A percentile compares a stretch with the other conserved stretches of the same genome.
phyloP scores from a whole-genome alignment of 2,888 invertebrate genomes.

The Linnaemya vulpina region DNA sequence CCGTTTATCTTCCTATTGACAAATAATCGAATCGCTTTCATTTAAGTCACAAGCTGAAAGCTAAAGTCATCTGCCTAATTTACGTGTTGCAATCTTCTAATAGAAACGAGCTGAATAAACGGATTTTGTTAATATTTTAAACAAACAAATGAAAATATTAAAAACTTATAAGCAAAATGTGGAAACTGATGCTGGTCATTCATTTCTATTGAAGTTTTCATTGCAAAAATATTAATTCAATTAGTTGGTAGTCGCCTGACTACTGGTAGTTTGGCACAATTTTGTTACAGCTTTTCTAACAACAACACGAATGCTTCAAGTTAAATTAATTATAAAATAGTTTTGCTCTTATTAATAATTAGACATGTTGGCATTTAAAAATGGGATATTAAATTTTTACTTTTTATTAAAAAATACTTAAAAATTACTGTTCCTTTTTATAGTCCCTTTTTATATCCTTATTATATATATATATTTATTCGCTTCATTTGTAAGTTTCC shows the following conservation, averaged over 20 bases:
- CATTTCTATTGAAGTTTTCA: background rate
- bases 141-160: slow-evolving; percentile 4
- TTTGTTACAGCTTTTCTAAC: background rate
- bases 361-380: too few relatives aligned
- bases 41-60: slow-evolving; percentile 36
- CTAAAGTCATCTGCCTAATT: slow-evolving; percentile 49
- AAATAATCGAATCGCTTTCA: slow-evolving; percentile 28
- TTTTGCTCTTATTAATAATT: too few relatives aligned
- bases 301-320: background rate
- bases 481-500: too few relatives aligned
- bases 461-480: too few relatives aligned
- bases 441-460: too few relatives aligned
- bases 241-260: background rate
- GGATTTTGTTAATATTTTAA: slow-evolving; percentile 9
- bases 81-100: slow-evolving; percentile 26
- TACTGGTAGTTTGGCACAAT: background rate
- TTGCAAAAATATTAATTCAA: background rate
- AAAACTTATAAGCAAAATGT: background rate
- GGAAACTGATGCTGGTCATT: background rate
- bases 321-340: too few relatives aligned
- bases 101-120: background rate
- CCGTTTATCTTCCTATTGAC: slow-evolving; percentile 18
- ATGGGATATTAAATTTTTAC: too few relatives aligned
- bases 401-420: too few relatives aligned
- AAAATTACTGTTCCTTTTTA: too few relatives aligned